Conservation (phyloP, 2,888 invertebrate genomes). For the Steinernema hermaphroditum region DNA sequence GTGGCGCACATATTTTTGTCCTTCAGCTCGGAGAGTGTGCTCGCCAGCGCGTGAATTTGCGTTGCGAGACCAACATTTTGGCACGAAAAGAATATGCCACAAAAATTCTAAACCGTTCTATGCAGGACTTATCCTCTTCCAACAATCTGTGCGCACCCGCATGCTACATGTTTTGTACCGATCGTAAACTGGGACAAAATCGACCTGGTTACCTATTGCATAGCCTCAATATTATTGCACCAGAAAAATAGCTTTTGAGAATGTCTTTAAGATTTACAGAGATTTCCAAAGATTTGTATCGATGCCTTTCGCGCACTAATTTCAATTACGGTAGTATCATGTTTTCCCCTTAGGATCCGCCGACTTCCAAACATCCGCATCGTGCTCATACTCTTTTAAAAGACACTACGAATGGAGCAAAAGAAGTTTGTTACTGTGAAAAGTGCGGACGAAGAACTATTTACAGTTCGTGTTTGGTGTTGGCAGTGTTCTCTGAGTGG, state of each 20-base stretch:
- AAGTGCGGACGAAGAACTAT: neutral
- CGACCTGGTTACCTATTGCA: too few relatives aligned
- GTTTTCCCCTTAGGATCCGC: neutral
- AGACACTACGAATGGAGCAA: neutral
- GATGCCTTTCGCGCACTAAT: slow-evolving; percentile 5
- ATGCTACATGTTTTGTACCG: too few relatives aligned
- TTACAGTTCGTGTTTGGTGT: slow-evolving; percentile 16
- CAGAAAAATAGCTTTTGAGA: too few relatives aligned
- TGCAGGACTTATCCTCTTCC: too few relatives aligned
- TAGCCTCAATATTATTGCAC: too few relatives aligned
- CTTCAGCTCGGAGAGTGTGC: slow-evolving; percentile 6
- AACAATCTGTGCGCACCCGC: too few relatives aligned
- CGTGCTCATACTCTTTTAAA: neutral
- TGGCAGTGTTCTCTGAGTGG: slow-evolving; percentile 6
- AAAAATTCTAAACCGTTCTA: too few relatives aligned
- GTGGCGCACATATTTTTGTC: slow-evolving; percentile 9
- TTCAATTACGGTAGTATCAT: slow-evolving; percentile 10
- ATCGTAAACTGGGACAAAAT: too few relatives aligned
- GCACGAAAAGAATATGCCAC: neutral
- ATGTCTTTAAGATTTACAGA: too few relatives aligned
- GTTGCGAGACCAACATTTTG: neutral
- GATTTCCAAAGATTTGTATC: neutral
- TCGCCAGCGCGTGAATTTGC: neutral
- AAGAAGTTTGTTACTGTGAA: neutral
- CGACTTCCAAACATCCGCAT: neutral